phyloP scores from a whole-genome alignment of 1,140 invertebrate genomes.

The Scaptodrosophila lebanonensis region DNA sequence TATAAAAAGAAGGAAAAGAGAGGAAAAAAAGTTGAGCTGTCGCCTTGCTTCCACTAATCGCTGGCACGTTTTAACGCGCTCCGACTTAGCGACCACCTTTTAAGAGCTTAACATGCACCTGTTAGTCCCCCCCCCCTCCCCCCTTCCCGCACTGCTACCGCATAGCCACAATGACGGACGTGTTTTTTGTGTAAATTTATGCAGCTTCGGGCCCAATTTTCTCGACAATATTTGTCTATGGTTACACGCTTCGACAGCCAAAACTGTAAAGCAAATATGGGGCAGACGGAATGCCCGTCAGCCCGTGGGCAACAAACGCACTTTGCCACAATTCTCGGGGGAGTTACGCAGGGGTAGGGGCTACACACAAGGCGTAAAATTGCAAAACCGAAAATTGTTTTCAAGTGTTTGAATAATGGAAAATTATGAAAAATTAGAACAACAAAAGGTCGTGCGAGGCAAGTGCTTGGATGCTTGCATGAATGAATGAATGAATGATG shows the following conservation, averaged over 20 bases:
- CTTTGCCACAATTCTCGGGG: constrained; percentile 60
- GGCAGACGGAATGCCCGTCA: constrained; percentile 16
- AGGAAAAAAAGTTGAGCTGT: constrained; percentile 26
- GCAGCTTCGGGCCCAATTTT: constrained; percentile 65
- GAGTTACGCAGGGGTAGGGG: constrained; percentile 30
- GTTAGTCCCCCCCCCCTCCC: constrained; percentile 7
- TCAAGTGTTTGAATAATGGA: constrained; percentile 74
- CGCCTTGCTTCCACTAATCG: constrained; percentile 42
- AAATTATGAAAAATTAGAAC: constrained; percentile 74
- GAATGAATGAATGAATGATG: neutral
- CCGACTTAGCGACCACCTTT: constrained; percentile 42
- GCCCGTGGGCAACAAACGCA: constrained; percentile 49
- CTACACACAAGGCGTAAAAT: constrained; percentile 27
- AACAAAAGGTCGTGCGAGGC: constrained; percentile 45
- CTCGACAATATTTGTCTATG: constrained; percentile 65
- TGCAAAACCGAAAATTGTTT: constrained; percentile 31
- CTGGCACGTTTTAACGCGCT: constrained; percentile 29
- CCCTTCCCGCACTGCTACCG: neutral
- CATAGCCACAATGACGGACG: too few species aligned
- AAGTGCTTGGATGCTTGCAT: too few species aligned
- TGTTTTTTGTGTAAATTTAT: constrained; percentile 73
- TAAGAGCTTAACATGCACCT: constrained; percentile 66
- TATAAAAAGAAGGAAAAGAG: constrained; percentile 7
- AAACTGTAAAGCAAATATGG: constrained; percentile 72
- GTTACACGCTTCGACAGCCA: constrained; percentile 74